Percentiles rank a stretch among this genome's conserved stretches.
phyloP scores from a whole-genome alignment of 2,113 vertebrate genomes.

The Typhlomys cinereus region DNA sequence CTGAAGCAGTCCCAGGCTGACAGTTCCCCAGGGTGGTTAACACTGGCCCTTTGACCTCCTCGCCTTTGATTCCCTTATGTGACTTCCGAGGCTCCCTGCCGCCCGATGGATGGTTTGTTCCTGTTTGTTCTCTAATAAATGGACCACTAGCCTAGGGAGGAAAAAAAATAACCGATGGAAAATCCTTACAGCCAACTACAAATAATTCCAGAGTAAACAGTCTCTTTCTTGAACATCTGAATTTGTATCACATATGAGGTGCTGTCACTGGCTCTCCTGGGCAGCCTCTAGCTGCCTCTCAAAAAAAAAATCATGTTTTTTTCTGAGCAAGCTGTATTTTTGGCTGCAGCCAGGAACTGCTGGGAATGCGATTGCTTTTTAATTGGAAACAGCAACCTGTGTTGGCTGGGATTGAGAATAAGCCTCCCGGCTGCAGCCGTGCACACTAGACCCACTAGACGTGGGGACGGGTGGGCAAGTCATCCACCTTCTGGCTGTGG shows the following conservation, averaged over 20 bases:
- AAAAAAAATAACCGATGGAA: neutral
- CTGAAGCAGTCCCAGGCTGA: neutral
- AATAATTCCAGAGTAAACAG: neutral
- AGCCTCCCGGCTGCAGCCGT: neutral
- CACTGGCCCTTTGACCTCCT: neutral
- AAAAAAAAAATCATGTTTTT: slow-evolving; percentile 22
- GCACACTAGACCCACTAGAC: neutral
- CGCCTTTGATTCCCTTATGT: neutral
- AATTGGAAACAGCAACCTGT: slow-evolving; percentile 60
- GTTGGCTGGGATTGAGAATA: slow-evolving; percentile 43
- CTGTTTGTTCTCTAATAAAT: slow-evolving; percentile 43
- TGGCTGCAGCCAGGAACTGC: slow-evolving; percentile 59
- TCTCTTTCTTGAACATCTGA: neutral
- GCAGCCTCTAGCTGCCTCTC: slow-evolving; percentile 42
- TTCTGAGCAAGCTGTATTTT: slow-evolving; percentile 59
- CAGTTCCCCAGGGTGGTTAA: neutral
- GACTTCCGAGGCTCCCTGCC: neutral
- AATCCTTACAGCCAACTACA: neutral
- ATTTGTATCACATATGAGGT: slow-evolving; percentile 27
- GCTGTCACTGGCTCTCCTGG: neutral
- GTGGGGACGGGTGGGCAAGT: neutral
- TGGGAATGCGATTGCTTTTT: slow-evolving; percentile 72
- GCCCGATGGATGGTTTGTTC: slow-evolving; percentile 34
- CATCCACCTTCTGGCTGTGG: neutral
- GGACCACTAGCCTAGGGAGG: rapidly evolving